Evolutionary conservation across 2,888 invertebrate species (phyloP), one percentile per base, ranked within the genome.

Genomic region (Macrophya annulata): DNA sequence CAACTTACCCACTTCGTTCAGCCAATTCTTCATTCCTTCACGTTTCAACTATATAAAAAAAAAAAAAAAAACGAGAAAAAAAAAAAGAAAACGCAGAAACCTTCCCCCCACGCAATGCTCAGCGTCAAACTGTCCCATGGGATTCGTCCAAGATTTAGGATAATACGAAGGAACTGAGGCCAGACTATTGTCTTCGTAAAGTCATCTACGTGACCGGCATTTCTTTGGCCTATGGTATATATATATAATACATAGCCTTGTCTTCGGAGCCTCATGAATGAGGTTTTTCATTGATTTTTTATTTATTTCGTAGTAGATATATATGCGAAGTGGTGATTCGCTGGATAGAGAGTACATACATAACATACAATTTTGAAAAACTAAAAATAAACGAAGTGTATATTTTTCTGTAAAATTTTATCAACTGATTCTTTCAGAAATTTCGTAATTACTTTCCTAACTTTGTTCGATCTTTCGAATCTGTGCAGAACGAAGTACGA

Each of bases 141-240:
- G 81, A 81, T 62, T 62, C 62, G 15, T 62, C 43, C 62, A 25
- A 40, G 81, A 81, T 59, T 81, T 65, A 65, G 62, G 62, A 43
- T 45, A 59, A 59, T 81, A 43, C 81, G 40, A 43, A 25, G 77
- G 55, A 55, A 77, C 77, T 31, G 31, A 55, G 77, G 51, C 77
- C 45, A 43, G 72, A 77, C 77, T 55, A 55, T 77, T 77, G 43
- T 25, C 51, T 77, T 51, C 25, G 31, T 55, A 51, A 77, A 51
- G 51, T 77, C 77, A 55, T 51, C 77, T 77, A 77, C 77, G 51
- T 77, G 77, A 77, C 77, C 25, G n/a, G 77, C 77, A 77, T 51
- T 17, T 77, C 6, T 25, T 17, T 4, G 43, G 21, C 12, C 31
- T 31, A 6, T 12, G 25, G 21, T 21, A 4, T 12, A 17, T 1